phyloP scores from a whole-genome alignment of 92 coral and sea anemone genomes.

The Phenganax subtilis region DNA sequence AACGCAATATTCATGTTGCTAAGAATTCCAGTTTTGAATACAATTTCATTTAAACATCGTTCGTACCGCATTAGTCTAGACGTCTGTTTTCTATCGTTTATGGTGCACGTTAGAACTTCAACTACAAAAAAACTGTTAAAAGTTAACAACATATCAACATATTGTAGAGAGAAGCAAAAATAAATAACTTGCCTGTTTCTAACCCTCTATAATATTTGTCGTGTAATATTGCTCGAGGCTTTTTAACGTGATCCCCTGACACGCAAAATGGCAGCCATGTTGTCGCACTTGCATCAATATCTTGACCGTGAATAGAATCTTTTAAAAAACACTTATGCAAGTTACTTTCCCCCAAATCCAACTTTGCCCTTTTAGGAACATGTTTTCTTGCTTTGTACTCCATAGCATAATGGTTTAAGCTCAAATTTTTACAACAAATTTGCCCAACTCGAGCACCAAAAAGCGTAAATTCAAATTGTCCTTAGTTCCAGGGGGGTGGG shows the following conservation, averaged over 20 bases:
- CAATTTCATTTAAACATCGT: background rate
- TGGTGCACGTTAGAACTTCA: slow-evolving; percentile 59
- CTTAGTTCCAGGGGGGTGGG: no score
- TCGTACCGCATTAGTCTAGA: slow-evolving; percentile 71
- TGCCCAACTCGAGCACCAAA: no score
- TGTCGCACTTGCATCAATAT: background rate
- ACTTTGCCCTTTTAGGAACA: background rate
- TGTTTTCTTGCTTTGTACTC: background rate
- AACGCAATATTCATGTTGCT: no score
- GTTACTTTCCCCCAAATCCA: background rate
- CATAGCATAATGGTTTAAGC: background rate
- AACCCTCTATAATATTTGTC: slow-evolving; percentile 63
- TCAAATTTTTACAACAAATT: background rate
- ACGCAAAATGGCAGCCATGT: background rate
- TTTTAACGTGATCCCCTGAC: background rate
- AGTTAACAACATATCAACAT: background rate
- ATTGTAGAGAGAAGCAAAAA: background rate
- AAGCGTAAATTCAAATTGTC: no score
- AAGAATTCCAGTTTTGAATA: background rate
- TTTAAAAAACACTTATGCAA: background rate
- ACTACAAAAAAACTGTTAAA: slow-evolving; percentile 45
- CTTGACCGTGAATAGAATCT: background rate
- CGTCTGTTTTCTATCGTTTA: slow-evolving; percentile 63
- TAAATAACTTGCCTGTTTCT: slow-evolving; percentile 60
- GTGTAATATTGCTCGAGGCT: slow-evolving; percentile 62